phyloP scores from a whole-genome alignment of 2,888 invertebrate genomes.

The Mythimna lalbum region DNA sequence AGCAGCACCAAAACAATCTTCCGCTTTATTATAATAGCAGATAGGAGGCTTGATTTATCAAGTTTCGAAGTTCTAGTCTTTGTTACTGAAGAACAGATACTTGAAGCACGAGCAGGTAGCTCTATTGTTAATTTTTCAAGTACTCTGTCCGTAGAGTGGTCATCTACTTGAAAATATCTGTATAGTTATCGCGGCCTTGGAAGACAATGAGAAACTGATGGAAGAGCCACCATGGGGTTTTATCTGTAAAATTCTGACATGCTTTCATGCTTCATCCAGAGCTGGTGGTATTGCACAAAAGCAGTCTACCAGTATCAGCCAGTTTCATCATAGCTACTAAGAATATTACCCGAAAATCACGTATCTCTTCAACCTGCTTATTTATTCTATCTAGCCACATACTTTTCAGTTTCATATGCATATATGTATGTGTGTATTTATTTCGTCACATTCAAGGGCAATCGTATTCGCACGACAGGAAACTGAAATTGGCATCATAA shows the following conservation, averaged over 20 bases:
- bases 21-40: no score
- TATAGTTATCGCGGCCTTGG: no score
- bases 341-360: neutral
- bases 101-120: neutral
- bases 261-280: no score
- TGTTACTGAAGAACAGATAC: neutral
- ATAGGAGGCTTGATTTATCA: neutral
- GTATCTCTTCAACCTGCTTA: neutral
- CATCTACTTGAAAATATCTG: neutral
- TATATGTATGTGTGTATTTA: slow-evolving; percentile 1
- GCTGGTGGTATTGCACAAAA: neutral
- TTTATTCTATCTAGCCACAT: neutral
- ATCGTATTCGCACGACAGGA: slow-evolving; percentile 42
- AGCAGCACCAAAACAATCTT: no score
- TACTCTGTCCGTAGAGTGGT: neutral
- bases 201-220: no score
- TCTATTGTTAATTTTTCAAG: slow-evolving; percentile 11
- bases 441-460: slow-evolving; percentile 48
- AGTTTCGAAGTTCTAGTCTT: neutral
- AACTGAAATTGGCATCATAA: slow-evolving; percentile 49
- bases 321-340: neutral
- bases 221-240: no score
- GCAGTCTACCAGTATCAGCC: neutral
- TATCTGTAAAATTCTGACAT: no score
- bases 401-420: neutral